These are phyloP conservation scores for Ctenosaura bakeri DNA, from an alignment of 2,797 vertebrate genomes.

Conservation along the genomic window DNA sequence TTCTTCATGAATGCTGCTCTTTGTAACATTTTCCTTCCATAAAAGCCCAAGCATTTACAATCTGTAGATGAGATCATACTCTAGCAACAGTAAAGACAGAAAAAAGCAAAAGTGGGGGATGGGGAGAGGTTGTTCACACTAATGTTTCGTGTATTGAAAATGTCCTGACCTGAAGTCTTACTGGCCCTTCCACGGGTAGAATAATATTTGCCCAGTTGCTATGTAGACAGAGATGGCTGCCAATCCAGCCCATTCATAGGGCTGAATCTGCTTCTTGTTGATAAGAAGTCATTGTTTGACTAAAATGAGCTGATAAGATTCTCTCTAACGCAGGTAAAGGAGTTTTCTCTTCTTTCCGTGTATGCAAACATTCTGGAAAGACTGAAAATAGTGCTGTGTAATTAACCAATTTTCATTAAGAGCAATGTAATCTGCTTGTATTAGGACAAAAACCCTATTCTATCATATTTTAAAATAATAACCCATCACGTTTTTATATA, in stretches of 20 bases:
- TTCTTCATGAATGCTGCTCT: conserved; percentile 65
- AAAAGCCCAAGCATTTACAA: conserved; percentile 75
- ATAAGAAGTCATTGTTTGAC: conserved; percentile 78
- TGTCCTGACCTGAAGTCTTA: conserved; percentile 48
- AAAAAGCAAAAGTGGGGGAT: neutral
- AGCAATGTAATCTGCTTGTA: conserved; percentile 32
- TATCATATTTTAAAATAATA: conserved; percentile 3
- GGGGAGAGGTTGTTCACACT: conserved; percentile 45
- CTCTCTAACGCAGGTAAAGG: conserved; percentile 64
- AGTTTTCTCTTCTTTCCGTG: conserved; percentile 8
- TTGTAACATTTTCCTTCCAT: conserved; percentile 75
- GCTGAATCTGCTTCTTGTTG: conserved; percentile 76
- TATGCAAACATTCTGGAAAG: conserved; percentile 42
- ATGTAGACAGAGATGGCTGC: conserved; percentile 70
- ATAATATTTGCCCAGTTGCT: conserved; percentile 82
- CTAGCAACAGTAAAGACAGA: conserved; percentile 60
- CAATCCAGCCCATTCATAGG: conserved; percentile 71
- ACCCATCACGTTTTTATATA: neutral
- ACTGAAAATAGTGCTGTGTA: conserved; percentile 7
- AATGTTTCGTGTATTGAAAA: conserved; percentile 37
- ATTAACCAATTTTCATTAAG: conserved; percentile 26
- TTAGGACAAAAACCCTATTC: neutral
- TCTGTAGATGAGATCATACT: conserved; percentile 77
- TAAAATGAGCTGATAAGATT: conserved; percentile 70
- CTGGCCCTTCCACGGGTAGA: conserved; percentile 51